Evolutionary conservation across 2,113 vertebrate genomes (phyloP).

Genomic region (Epinephelus fuscoguttatus): DNA sequence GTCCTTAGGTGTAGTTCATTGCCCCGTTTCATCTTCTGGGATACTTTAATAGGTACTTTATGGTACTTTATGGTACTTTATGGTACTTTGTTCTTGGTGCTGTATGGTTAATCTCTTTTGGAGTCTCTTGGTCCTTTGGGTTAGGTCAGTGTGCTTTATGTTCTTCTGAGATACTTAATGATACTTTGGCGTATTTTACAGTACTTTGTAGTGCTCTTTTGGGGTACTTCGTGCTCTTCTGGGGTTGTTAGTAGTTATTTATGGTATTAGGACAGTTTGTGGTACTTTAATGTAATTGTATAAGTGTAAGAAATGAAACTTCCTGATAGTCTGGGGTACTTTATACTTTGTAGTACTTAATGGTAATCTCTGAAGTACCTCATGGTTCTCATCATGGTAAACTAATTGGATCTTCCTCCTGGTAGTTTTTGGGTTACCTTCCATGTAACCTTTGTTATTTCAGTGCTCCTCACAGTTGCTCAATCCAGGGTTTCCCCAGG

Average conservation of each 20-base stretch:
- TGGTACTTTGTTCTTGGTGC: background rate
- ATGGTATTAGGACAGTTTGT: background rate
- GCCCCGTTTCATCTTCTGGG: background rate
- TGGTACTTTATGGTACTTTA: background rate
- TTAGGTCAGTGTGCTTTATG: background rate
- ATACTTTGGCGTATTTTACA: background rate
- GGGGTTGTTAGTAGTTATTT: too few species aligned
- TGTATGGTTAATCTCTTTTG: background rate
- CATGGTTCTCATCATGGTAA: background rate
- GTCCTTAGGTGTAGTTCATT: too few species aligned
- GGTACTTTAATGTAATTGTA: background rate
- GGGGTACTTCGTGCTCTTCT: background rate
- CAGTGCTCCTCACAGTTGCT: background rate
- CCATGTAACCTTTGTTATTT: background rate
- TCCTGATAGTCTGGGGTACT: background rate
- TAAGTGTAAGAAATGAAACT: background rate
- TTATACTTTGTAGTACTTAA: background rate
- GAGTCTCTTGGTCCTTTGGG: background rate
- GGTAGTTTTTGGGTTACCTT: background rate
- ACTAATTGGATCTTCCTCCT: background rate
- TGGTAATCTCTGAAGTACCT: too few species aligned
- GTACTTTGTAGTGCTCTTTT: background rate
- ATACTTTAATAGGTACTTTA: background rate
- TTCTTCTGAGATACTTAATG: background rate
- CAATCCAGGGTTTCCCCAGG: slow-evolving; percentile 8